Evolutionary conservation across 2,888 invertebrate species (phyloP).

Genomic region (Thysanoteuthis rhombus): DNA sequence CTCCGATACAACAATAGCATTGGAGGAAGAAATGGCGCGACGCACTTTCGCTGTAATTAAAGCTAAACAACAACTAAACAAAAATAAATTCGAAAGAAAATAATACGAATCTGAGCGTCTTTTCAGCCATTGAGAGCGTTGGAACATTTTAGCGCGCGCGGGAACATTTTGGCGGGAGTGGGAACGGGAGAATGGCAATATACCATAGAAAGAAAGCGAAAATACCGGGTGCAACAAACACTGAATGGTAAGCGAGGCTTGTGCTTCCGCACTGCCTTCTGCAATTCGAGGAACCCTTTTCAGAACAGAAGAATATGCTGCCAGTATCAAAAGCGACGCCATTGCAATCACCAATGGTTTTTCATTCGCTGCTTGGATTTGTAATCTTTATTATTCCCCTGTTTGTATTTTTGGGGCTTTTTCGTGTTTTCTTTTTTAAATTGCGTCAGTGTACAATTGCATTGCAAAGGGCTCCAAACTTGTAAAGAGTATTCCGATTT

Average conservation of each 20-base stretch:
- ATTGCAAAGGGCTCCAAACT: not conserved
- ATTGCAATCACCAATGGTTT: not conserved
- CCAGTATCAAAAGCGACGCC: not conserved
- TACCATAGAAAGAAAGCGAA: not conserved
- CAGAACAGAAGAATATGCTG: not conserved
- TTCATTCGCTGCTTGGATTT: not conserved
- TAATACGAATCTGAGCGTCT: not conserved
- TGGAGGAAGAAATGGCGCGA: not conserved
- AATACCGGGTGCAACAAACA: not conserved
- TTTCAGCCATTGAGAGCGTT: not conserved
- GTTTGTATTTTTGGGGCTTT: not conserved
- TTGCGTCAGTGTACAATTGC: not conserved
- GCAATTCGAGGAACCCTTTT: not conserved
- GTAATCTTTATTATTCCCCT: not conserved
- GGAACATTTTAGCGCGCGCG: not conserved
- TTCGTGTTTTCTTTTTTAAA: not conserved
- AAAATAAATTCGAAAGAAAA: not conserved
- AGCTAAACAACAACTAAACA: not conserved
- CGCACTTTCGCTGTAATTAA: not conserved
- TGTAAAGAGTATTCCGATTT: not conserved
- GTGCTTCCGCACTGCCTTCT: not conserved
- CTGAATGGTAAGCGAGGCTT: not conserved
- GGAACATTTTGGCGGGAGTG: not conserved
- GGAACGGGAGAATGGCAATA: not conserved
- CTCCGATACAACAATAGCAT: not conserved